These are phyloP conservation scores for Trigoniulus corallinus DNA, from an alignment of 1,140 invertebrate species.

Conservation along the genomic window DNA sequence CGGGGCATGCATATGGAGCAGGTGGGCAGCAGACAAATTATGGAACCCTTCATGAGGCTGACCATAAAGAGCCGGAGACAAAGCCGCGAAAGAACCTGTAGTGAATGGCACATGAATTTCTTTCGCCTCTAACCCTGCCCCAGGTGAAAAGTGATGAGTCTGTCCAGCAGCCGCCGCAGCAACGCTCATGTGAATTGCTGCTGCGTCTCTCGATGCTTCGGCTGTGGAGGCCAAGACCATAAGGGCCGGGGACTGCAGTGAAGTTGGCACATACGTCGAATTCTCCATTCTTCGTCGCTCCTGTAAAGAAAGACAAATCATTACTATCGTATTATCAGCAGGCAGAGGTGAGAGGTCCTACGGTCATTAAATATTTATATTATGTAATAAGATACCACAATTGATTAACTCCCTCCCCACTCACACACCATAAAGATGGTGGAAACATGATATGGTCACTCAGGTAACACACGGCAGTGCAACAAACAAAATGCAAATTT, in stretches of 20 bases:
- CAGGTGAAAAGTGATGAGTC: neutral
- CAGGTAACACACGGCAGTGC: too few species aligned
- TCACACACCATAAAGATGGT: too few species aligned
- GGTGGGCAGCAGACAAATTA: constrained; percentile 30
- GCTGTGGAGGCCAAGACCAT: constrained; percentile 60
- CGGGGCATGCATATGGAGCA: constrained; percentile 35
- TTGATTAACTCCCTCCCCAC: too few species aligned
- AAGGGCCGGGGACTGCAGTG: constrained; percentile 55
- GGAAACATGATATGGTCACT: too few species aligned
- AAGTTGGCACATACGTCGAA: constrained; percentile 46
- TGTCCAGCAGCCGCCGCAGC: constrained; percentile 30
- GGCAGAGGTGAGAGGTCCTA: too few species aligned
- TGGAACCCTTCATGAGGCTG: constrained; percentile 34
- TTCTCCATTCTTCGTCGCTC: constrained; percentile 34
- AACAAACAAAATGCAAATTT: too few species aligned
- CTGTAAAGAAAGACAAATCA: too few species aligned
- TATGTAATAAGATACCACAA: too few species aligned
- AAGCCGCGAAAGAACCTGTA: constrained; percentile 33
- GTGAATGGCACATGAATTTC: constrained; percentile 33
- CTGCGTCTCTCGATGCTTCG: constrained; percentile 45
- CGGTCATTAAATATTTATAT: too few species aligned
- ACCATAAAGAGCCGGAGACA: constrained; percentile 11
- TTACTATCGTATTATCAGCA: too few species aligned
- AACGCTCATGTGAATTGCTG: constrained; percentile 44
- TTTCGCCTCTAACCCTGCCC: constrained; percentile 23